Conservation (phyloP, 2,888 invertebrate genomes). For the Metalampra italica region DNA sequence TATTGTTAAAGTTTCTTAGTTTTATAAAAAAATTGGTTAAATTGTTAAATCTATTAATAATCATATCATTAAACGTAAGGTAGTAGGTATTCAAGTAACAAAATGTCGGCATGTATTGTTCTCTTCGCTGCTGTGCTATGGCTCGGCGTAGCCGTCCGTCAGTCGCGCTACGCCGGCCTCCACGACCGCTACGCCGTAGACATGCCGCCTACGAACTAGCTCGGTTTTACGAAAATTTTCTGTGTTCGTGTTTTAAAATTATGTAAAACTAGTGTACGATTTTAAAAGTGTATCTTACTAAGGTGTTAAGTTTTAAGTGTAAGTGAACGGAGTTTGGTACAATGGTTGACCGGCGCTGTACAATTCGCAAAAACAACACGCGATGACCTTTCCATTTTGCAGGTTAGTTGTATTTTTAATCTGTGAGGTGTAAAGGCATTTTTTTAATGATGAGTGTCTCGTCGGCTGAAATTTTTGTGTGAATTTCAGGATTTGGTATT, state of each 20-base stretch:
- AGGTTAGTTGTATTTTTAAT: slow-evolving; percentile 71
- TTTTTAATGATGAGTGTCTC: slow-evolving; percentile 12
- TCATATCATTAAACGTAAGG: neutral
- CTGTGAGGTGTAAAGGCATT: slow-evolving; percentile 32
- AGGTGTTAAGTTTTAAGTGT: slow-evolving; percentile 39
- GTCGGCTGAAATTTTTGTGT: neutral
- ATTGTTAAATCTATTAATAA: no score
- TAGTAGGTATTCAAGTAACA: neutral
- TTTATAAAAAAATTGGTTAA: no score
- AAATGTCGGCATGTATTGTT: neutral
- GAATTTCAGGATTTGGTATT: no score
- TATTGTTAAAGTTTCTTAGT: no score
- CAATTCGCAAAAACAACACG: slow-evolving; percentile 51
- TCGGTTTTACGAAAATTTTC: slow-evolving; percentile 15
- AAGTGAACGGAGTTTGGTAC: slow-evolving; percentile 25
- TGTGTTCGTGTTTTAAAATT: slow-evolving; percentile 1
- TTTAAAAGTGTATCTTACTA: slow-evolving; percentile 11
- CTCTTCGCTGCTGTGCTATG: neutral
- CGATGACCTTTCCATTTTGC: slow-evolving; percentile 64
- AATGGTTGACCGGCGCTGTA: slow-evolving; percentile 38
- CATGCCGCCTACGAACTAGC: slow-evolving; percentile 36
- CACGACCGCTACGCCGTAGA: slow-evolving; percentile 50
- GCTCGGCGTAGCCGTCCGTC: slow-evolving; percentile 25
- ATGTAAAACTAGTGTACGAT: neutral
- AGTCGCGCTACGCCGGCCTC: slow-evolving; percentile 54